Evolutionary conservation across 2,888 invertebrate genomes (phyloP).

Genomic region (Papilio demoleus): DNA sequence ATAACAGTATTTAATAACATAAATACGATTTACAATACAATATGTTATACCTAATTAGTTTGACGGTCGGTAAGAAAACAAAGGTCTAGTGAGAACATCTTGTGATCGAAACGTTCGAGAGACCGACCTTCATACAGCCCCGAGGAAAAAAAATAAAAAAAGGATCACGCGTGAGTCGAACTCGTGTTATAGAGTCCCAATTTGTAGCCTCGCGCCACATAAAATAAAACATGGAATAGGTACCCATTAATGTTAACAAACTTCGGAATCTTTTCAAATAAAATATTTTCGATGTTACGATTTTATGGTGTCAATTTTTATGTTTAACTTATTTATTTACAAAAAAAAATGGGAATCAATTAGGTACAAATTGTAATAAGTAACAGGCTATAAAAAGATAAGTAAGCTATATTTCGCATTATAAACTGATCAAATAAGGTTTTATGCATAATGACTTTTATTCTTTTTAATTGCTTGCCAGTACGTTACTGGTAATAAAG

Average conservation of each 20-base stretch:
- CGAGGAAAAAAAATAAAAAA: conserved; percentile 55
- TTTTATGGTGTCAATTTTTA: neutral
- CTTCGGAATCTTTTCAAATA: conserved; percentile 39
- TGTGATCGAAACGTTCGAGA: conserved; percentile 21
- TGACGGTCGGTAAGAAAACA: conserved; percentile 12
- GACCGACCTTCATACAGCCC: conserved; percentile 51
- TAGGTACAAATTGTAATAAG: no score
- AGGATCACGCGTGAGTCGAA: conserved; percentile 57
- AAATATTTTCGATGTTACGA: neutral
- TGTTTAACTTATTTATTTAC: neutral
- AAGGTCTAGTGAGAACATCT: conserved; percentile 23
- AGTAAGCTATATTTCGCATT: no score
- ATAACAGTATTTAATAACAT: neutral
- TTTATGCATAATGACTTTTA: no score
- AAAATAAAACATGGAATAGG: conserved; percentile 55
- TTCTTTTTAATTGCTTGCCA: no score
- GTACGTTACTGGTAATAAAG: no score
- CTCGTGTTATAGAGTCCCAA: conserved; percentile 64
- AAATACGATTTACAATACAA: conserved; percentile 4
- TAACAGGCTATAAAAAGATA: no score
- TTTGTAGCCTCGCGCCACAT: conserved; percentile 61
- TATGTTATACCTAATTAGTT: conserved; percentile 14
- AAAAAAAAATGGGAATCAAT: no score
- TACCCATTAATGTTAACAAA: conserved; percentile 45
- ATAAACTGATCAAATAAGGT: no score